Conservation (phyloP, 2,113 vertebrate species). For the Anhinga anhinga region DNA sequence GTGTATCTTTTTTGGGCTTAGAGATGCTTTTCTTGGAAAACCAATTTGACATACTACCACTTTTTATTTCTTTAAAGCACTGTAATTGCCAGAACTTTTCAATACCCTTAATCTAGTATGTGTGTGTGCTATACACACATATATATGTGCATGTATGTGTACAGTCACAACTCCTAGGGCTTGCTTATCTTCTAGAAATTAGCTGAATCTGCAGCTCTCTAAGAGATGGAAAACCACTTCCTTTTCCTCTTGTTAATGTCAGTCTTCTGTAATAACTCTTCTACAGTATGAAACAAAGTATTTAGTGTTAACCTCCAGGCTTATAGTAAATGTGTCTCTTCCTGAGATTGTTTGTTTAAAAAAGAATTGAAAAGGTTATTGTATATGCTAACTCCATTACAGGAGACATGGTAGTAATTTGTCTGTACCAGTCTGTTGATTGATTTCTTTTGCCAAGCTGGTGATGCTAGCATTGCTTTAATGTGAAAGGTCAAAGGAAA, state of each 20-base stretch:
- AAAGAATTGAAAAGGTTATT: background rate
- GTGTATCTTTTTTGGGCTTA: background rate
- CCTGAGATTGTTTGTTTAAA: slow-evolving; percentile 31
- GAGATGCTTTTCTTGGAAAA: background rate
- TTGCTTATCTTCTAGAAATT: background rate
- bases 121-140: background rate
- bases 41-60: background rate
- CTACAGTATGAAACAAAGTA: background rate
- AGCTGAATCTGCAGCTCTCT: background rate
- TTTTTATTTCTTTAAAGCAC: background rate
- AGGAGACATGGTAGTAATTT: background rate
- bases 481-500: background rate
- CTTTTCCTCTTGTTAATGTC: slow-evolving; percentile 15
- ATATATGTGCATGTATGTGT: fast-evolving
- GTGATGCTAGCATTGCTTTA: background rate
- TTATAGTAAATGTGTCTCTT: background rate
- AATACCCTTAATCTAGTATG: background rate
- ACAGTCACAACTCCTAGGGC: background rate
- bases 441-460: background rate
- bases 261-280: background rate
- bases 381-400: background rate
- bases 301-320: background rate
- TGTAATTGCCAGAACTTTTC: background rate
- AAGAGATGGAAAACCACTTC: background rate
- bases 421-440: background rate